Conservation (phyloP, 2,113 vertebrate species). For the Glaucidium brasilianum region DNA sequence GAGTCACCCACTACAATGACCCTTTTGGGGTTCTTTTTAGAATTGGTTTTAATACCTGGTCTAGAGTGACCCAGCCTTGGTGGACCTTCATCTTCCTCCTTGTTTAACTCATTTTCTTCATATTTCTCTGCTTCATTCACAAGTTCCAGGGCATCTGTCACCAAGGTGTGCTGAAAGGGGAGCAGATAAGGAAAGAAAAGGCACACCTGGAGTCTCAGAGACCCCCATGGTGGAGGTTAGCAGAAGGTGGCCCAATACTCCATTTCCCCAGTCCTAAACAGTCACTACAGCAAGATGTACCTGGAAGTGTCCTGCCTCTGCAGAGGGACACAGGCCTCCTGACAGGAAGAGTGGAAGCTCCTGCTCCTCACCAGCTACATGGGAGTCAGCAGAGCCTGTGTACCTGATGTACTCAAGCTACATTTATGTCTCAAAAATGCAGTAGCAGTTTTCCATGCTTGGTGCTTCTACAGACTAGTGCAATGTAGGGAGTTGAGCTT, state of each 20-base stretch:
- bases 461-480: background rate
- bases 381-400: background rate
- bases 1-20: too few relatives aligned
- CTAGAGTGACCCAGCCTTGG: too few relatives aligned
- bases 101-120: too few relatives aligned
- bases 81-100: too few relatives aligned
- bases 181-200: background rate
- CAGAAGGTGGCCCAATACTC: background rate
- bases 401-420: background rate
- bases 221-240: background rate
- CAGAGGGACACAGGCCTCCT: background rate
- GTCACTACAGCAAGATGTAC: background rate
- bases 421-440: background rate
- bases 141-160: background rate
- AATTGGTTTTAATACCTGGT: too few relatives aligned
- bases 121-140: too few relatives aligned
- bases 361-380: background rate
- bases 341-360: background rate
- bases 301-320: background rate
- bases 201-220: background rate
- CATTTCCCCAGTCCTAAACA: background rate
- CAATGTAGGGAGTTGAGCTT: background rate
- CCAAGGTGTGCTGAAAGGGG: background rate
- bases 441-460: background rate
- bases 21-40: too few relatives aligned